Evolutionary conservation across 2,113 vertebrate species (phyloP), one percentile per base, ranked within the genome.

Genomic region (Varanus komodoensis): DNA sequence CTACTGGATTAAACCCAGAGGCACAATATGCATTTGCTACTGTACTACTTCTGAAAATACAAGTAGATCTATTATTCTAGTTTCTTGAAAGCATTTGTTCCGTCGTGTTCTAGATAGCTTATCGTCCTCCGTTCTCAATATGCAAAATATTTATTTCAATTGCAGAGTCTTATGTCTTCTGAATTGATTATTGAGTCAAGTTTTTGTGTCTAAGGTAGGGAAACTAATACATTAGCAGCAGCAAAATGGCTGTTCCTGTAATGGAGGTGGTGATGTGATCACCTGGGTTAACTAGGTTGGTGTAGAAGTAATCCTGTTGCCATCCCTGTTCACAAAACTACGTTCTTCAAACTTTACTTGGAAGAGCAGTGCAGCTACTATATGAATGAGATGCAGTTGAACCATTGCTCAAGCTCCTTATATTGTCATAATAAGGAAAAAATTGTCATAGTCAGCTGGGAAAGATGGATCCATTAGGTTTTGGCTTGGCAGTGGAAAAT

Each of bases 1-100:
- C 29, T 61, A n/a, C 32, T 87, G 57, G 57, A 79, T 87, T 68
- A 80, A 67, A 15, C 86, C 74, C 54, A 79, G 74, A 87, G 54
- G 75, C n/a, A 50, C 77, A 87, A 68, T 68, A 50, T 87, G 44
- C 69, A 19, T 50, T 87, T 87, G 75, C 61, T 44, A 68, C 44
- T 68, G 38, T 27, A 38, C 34, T 44, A 29, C 27, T 67, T 25
- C 38, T 64, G 74, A 80, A 19, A 64, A 21, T 50, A 88, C 69
- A 32, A 80, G 61, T 32, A 52, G 75, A 68, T 50, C 14, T 79
- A 48, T 48, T 68, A 48, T 52, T 81, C 48, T 81, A 44, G 64
- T 81, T 81, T 64, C 77, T 88, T 69, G 64, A 69, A 88, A 81
- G 44, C 44, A 52, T n/a, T 15, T 68, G 8, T 79, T 79, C 38